A percentile compares a stretch with the other conserved stretches of the same genome.
Conservation (phyloP, 2,888 invertebrate genomes). For the Philonicus albiceps region DNA sequence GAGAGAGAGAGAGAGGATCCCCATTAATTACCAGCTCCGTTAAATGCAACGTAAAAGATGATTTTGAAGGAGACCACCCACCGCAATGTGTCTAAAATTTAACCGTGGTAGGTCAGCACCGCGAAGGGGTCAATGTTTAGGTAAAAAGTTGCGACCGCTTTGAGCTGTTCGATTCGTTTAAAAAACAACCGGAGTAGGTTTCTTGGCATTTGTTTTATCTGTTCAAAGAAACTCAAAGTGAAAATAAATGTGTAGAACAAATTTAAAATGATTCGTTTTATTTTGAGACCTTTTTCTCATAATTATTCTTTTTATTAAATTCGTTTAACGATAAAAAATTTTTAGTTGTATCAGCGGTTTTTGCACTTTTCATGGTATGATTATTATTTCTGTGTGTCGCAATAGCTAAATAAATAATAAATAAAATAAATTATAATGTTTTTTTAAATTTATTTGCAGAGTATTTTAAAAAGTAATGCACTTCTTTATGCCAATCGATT, state of each 20-base stretch:
- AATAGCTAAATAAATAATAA: too few relatives aligned
- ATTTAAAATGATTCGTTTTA: neutral
- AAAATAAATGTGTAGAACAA: slow-evolving; percentile 31
- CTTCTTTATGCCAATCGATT: too few relatives aligned
- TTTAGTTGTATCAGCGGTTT: too few relatives aligned
- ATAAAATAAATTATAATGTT: too few relatives aligned
- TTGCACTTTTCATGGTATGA: too few relatives aligned
- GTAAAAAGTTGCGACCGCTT: neutral
- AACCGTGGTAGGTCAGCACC: neutral
- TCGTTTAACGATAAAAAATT: neutral
- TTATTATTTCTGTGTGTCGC: too few relatives aligned
- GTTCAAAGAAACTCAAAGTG: neutral
- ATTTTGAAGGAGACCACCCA: neutral
- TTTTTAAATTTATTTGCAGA: too few relatives aligned
- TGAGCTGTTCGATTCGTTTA: neutral
- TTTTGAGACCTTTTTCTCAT: neutral
- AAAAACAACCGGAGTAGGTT: neutral
- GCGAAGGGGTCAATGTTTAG: neutral
- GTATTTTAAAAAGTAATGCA: too few relatives aligned
- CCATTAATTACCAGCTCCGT: neutral
- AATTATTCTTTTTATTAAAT: neutral
- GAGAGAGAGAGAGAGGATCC: neutral
- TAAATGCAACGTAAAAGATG: neutral
- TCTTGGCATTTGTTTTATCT: slow-evolving; percentile 15
- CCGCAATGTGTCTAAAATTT: neutral